phyloP scores from a whole-genome alignment of 1,140 invertebrate genomes.

The Drosophila ercepeae region DNA sequence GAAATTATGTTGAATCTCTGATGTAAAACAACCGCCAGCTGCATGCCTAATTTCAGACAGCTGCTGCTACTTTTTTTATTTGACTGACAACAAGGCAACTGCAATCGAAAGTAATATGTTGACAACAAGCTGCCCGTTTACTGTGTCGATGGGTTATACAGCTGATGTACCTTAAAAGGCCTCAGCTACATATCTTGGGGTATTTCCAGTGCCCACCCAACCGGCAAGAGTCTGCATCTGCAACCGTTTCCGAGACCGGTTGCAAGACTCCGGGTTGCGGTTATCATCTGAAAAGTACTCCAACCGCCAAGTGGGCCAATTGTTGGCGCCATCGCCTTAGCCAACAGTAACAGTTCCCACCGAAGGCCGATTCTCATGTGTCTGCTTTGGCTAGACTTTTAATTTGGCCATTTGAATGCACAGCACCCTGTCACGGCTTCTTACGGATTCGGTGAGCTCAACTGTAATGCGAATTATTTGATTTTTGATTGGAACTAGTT shows the following conservation, averaged over 20 bases:
- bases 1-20: constrained; percentile 37
- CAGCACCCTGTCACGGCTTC: constrained; percentile 14
- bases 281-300: constrained; percentile 24
- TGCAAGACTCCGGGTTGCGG: constrained; percentile 41
- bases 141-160: constrained; percentile 52
- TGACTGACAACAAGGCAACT: constrained; percentile 31
- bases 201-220: constrained; percentile 48
- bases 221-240: constrained; percentile 49
- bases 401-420: constrained; percentile 58
- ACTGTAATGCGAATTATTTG: neutral
- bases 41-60: constrained; percentile 45
- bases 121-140: constrained; percentile 16
- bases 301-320: constrained; percentile 61
- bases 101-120: neutral
- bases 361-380: constrained; percentile 56
- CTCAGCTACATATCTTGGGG: constrained; percentile 11
- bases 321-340: constrained; percentile 35
- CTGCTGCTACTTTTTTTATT: constrained; percentile 27
- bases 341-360: neutral
- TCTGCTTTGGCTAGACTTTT: constrained; percentile 22
- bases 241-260: constrained; percentile 47
- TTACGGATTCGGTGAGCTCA: constrained; percentile 28
- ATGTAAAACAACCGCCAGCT: constrained; percentile 55
- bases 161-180: constrained; percentile 33
- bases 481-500: constrained; percentile 32